Percentiles rank a stretch among this genome's conserved stretches.
Evolutionary conservation across 2,113 vertebrate genomes (phyloP).

Genomic region (Brienomyrus brachyistius): DNA sequence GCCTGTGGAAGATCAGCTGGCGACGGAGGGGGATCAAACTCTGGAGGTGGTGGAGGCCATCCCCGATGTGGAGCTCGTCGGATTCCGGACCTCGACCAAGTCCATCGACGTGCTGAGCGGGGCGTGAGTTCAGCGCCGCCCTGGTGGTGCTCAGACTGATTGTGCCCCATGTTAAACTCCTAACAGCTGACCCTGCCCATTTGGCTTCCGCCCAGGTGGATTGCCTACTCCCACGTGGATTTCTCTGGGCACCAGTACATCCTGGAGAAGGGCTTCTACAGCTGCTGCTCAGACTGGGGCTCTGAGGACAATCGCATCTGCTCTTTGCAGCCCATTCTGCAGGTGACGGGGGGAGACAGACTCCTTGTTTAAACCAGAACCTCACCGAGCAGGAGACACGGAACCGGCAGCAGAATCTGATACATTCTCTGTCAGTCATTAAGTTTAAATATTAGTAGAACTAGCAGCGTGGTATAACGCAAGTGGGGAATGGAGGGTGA

Average conservation of each 20-base stretch:
- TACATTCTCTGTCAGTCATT: neutral
- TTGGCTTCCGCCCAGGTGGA: conserved; percentile 65
- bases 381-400: neutral
- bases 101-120: conserved; percentile 84
- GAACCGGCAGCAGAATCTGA: neutral
- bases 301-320: conserved; percentile 63
- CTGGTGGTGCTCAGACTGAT: neutral
- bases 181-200: neutral
- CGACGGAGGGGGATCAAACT: conserved; percentile 52
- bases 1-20: conserved; percentile 54
- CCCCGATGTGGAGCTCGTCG: conserved; percentile 68
- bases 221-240: conserved; percentile 83
- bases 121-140: conserved; percentile 62
- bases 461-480: too few species aligned
- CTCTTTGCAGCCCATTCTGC: conserved; percentile 79
- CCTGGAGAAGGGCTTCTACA: conserved; percentile 91
- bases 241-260: conserved; percentile 84
- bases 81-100: conserved; percentile 57
- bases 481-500: too few species aligned
- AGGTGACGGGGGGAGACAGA: conserved; percentile 53
- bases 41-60: conserved; percentile 78
- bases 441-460: neutral
- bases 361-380: neutral
- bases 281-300: conserved; percentile 84
- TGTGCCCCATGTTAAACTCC: neutral